phyloP scores from a whole-genome alignment of 1,140 invertebrate species.

The Amphibalanus amphitrite region DNA sequence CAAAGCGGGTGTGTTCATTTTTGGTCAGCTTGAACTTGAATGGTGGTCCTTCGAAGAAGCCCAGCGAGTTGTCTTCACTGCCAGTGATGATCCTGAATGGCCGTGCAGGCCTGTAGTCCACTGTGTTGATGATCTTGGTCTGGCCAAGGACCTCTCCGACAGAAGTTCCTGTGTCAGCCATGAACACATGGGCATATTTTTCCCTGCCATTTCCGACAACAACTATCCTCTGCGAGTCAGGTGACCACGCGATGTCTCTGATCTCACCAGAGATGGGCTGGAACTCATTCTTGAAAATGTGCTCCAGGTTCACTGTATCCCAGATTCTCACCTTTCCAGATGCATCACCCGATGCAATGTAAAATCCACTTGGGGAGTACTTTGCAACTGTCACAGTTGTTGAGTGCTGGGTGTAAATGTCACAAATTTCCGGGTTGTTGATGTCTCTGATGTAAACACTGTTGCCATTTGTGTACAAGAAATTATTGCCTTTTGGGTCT shows the following conservation, averaged over 20 bases:
- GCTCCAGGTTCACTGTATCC: slow-evolving; percentile 97
- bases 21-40: slow-evolving; percentile 94
- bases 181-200: slow-evolving; percentile 95
- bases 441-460: slow-evolving; percentile 95
- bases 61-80: slow-evolving; percentile 89
- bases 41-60: slow-evolving; percentile 90
- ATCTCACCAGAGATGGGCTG: slow-evolving; percentile 87
- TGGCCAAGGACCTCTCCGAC: slow-evolving; percentile 95
- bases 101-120: slow-evolving; percentile 72
- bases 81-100: slow-evolving; percentile 91
- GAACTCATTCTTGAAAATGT: slow-evolving; percentile 94
- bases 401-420: slow-evolving; percentile 95
- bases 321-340: slow-evolving; percentile 88
- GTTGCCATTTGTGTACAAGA: slow-evolving; percentile 93
- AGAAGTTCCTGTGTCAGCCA: slow-evolving; percentile 91
- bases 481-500: slow-evolving; percentile 93
- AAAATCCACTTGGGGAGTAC: slow-evolving; percentile 95
- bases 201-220: slow-evolving; percentile 92
- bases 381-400: slow-evolving; percentile 88
- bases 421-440: slow-evolving; percentile 79
- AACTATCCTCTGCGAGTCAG: slow-evolving; percentile 87
- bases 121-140: slow-evolving; percentile 87
- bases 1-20: slow-evolving; percentile 84
- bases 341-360: slow-evolving; percentile 93
- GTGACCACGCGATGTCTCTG: slow-evolving; percentile 93